These are phyloP conservation scores for Poecilia picta DNA, from an alignment of 2,797 vertebrate species.

Conservation along the genomic window DNA sequence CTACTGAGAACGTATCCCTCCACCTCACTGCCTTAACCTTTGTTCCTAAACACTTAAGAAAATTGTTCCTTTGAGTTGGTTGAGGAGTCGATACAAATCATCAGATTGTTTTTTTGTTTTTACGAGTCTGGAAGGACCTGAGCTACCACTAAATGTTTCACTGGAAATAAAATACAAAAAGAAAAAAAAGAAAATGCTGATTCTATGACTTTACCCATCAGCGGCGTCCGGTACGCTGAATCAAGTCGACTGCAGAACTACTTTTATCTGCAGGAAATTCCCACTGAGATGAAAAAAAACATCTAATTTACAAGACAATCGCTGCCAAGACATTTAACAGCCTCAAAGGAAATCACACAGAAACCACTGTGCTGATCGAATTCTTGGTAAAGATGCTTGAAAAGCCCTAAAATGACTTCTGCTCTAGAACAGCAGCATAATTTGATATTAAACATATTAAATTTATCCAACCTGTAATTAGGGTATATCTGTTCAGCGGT, in stretches of 20 bases:
- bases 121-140: neutral
- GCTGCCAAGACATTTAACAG: slow-evolving; percentile 14
- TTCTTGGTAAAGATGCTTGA: neutral
- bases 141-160: neutral
- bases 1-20: slow-evolving; percentile 38
- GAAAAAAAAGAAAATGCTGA: neutral
- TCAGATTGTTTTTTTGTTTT: neutral
- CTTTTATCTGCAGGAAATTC: neutral
- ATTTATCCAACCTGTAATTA: neutral
- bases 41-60: neutral
- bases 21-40: slow-evolving; percentile 6
- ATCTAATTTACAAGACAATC: neutral
- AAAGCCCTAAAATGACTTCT: neutral
- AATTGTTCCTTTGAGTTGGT: neutral
- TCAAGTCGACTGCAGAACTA: slow-evolving; percentile 26
- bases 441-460: neutral
- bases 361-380: neutral
- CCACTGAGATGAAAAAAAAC: neutral
- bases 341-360: neutral
- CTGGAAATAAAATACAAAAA: neutral
- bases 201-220: slow-evolving; percentile 3
- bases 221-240: neutral
- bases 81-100: neutral
- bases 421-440: neutral
- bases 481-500: neutral